Percentiles rank a stretch among this genome's conserved stretches.
Evolutionary conservation across 2,888 invertebrate species (phyloP).

Genomic region (Darwinula stevensoni): DNA sequence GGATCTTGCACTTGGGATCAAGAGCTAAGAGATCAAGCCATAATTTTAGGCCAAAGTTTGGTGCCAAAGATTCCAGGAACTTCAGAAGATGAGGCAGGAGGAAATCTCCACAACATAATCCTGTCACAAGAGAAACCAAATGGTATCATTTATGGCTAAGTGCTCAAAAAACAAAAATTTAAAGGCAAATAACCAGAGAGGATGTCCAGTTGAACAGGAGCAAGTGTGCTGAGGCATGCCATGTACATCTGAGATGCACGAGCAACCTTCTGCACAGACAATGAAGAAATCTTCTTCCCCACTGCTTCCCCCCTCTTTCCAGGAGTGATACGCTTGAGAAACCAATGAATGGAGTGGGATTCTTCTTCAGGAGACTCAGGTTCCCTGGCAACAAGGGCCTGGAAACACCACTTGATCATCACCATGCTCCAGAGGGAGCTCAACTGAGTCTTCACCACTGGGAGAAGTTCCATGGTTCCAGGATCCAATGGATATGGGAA

Average conservation of each 20-base stretch:
- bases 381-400: no score
- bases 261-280: no score
- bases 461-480: constrained; percentile 34
- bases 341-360: constrained; percentile 9
- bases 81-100: constrained; percentile 70
- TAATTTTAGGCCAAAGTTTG: constrained; percentile 58
- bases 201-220: constrained; percentile 69
- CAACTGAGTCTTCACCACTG: constrained; percentile 31
- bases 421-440: constrained; percentile 33
- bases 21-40: constrained; percentile 55
- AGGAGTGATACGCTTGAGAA: neutral
- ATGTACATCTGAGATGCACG: no score
- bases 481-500: constrained; percentile 42
- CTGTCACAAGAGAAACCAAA: no score
- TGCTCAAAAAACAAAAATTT: constrained; percentile 21
- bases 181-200: no score
- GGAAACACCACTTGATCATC: constrained; percentile 18
- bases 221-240: no score
- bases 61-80: constrained; percentile 59
- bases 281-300: no score
- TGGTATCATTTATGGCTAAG: constrained; percentile 1
- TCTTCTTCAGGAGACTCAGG: constrained; percentile 38
- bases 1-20: constrained; percentile 45
- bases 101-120: constrained; percentile 72
- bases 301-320: no score